Percentiles rank a stretch among this genome's conserved stretches.
Conservation (phyloP, 2,888 invertebrate species). For the Megaustenia siamemsis region DNA sequence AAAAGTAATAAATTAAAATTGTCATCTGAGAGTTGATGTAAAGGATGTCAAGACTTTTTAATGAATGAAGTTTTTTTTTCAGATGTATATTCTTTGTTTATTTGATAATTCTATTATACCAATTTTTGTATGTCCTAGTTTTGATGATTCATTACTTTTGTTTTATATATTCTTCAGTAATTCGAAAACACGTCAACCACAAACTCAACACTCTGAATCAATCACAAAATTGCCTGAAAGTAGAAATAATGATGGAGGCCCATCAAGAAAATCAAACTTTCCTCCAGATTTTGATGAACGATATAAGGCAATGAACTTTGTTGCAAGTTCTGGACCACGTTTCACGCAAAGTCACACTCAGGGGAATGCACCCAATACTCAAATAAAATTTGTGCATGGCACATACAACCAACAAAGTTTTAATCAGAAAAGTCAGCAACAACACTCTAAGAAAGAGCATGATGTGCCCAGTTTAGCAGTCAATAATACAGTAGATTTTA, state of each 20-base stretch:
- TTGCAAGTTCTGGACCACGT: background rate
- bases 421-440: background rate
- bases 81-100: no score
- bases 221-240: background rate
- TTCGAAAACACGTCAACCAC: background rate
- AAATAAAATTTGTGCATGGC: background rate
- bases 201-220: background rate
- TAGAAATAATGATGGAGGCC: background rate
- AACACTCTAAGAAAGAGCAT: background rate
- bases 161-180: background rate
- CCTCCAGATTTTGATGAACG: conserved; percentile 14
- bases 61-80: no score
- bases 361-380: background rate
- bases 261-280: background rate
- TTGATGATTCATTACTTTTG: background rate
- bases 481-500: background rate
- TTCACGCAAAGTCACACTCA: background rate
- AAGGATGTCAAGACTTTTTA: no score
- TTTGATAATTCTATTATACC: no score
- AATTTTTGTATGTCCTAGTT: background rate
- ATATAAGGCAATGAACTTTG: conserved; percentile 10
- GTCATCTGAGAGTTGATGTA: no score
- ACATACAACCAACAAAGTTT: no score
- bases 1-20: no score
- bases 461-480: background rate